phyloP scores from a whole-genome alignment of 2,113 vertebrate species.

The Oreochromis tanganicae region DNA sequence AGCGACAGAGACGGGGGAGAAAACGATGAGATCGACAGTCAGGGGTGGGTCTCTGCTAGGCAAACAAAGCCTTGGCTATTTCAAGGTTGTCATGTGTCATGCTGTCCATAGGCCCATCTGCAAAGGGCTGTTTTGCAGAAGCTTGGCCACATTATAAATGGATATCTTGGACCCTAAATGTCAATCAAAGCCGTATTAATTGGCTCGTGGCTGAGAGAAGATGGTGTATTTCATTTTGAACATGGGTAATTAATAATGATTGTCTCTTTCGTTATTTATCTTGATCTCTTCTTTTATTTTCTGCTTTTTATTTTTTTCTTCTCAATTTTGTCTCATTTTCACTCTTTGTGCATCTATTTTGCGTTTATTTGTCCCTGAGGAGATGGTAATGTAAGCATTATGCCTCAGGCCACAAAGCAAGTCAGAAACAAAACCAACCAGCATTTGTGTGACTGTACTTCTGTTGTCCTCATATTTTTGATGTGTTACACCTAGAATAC shows the following conservation, averaged over 20 bases:
- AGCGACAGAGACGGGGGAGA: background rate
- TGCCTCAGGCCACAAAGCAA: slow-evolving; percentile 6
- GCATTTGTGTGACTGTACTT: background rate
- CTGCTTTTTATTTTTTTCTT: background rate
- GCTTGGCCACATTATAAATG: slow-evolving; percentile 39
- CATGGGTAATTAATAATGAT: background rate
- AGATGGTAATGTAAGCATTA: background rate
- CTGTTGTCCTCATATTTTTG: slow-evolving; percentile 5
- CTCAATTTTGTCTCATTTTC: background rate
- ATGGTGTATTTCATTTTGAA: background rate
- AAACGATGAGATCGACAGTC: background rate
- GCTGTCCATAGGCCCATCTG: slow-evolving; percentile 28
- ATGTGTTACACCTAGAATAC: background rate
- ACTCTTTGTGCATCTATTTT: background rate
- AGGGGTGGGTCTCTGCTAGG: background rate
- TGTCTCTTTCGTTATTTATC: background rate
- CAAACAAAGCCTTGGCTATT: slow-evolving; percentile 46
- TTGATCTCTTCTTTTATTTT: background rate
- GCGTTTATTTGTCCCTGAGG: slow-evolving; percentile 3
- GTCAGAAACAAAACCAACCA: slow-evolving; percentile 20
- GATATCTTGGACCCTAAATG: background rate
- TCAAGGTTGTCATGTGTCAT: slow-evolving; percentile 55
- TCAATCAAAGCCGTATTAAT: background rate
- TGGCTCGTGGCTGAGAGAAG: background rate
- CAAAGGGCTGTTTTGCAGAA: slow-evolving; percentile 20